Evolutionary conservation across 2,888 invertebrate species (phyloP), one percentile per base, ranked within the genome.

Genomic region (Drosophila anomelani): DNA sequence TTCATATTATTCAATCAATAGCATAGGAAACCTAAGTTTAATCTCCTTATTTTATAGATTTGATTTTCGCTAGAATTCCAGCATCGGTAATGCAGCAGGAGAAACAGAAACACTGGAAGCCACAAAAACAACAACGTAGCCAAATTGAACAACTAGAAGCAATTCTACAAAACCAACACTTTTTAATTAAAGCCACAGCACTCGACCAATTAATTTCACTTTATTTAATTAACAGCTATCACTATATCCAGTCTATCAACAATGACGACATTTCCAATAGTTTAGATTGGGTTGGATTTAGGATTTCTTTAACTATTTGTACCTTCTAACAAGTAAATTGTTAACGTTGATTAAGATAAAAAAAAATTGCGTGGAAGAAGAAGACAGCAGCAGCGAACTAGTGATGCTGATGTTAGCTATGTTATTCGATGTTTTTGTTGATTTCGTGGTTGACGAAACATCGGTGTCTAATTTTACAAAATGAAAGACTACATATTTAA

Each of bases 81-180:
- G 39, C 57, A 20, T 20, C 20, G 20, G 20, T 75, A 15, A 8
- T 44, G 15, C 51, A 63, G 29, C 34, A 49, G 43, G 20, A 77
- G 44, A 74, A 75, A 63, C 51, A 51, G 46, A 53, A 67, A 43
- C 67, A 53, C 15, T 20, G 13, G n/a, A 12, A 29, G 17, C 29
- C 56, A 70, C 47, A 69, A 79, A 74, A 74, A 75, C 68, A 69
- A 69, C 59, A 61, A 61, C 76, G 78, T 80, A 29, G 78, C 85
- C 80, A 77, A 82, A 73, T 71, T 79, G 64, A 78, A 85, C 59
- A 44, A 36, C 49, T 49, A 58, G 47, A 41, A 46, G 26, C 64
- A 53, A 71, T 54, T 49, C 39, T 20, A 20, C 20, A 23, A 23
- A 23, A 53, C 56, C 17, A 58, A 55, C 67, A 47, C 67, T 62